Percentiles rank a stretch among this genome's conserved stretches.
Evolutionary conservation across 2,113 vertebrate species (phyloP).

Genomic region (Todiramphus chloris): DNA sequence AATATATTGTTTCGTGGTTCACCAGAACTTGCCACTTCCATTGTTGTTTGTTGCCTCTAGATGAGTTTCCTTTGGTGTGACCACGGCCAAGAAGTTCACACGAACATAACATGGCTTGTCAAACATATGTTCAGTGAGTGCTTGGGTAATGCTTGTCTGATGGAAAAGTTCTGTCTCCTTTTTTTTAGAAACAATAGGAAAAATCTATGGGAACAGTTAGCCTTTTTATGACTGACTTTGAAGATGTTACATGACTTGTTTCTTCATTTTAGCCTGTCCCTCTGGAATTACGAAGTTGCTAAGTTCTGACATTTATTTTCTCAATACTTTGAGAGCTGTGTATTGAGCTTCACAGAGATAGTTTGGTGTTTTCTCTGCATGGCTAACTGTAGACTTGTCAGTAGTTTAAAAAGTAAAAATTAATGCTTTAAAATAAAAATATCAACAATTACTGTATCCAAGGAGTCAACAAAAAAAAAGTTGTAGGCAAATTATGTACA

Average conservation of each 20-base stretch:
- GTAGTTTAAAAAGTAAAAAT: background rate
- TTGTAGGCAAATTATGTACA: background rate
- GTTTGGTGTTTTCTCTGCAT: background rate
- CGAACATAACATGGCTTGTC: background rate
- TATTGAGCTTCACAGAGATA: background rate
- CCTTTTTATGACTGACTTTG: constrained; percentile 37
- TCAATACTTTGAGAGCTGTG: background rate
- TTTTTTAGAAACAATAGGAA: constrained; percentile 47
- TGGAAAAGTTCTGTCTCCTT: background rate
- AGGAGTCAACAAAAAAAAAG: background rate
- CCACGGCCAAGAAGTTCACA: background rate
- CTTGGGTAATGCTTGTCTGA: constrained; percentile 4
- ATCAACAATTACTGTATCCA: background rate
- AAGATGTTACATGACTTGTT: constrained; percentile 13
- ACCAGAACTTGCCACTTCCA: background rate
- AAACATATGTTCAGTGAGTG: background rate
- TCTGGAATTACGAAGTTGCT: background rate
- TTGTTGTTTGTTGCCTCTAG: background rate
- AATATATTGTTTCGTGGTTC: background rate
- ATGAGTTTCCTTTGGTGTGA: background rate
- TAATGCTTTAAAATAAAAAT: background rate
- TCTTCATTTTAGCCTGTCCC: constrained; percentile 39
- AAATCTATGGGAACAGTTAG: constrained; percentile 38
- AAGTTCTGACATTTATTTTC: constrained; percentile 24
- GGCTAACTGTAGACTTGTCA: background rate